Conservation (phyloP, 2,113 vertebrate genomes). For the Neodontobutis hainanensis region DNA sequence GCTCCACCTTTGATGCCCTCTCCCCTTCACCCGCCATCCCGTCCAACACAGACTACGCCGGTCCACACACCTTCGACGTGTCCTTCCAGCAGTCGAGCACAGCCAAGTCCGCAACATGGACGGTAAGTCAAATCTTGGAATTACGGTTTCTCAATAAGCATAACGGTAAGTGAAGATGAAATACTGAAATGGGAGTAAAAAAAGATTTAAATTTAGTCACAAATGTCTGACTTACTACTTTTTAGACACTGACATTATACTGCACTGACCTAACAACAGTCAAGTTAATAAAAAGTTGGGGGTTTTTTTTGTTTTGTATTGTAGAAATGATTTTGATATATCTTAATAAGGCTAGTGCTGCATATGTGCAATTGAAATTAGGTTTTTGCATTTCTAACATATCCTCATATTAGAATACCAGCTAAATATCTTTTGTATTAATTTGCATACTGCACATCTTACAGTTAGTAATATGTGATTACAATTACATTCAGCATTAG, state of each 20-base stretch:
- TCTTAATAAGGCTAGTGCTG: no score
- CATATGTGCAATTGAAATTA: not conserved
- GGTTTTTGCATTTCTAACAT: no score
- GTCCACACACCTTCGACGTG: constrained; percentile 96
- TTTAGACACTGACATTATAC: not conserved
- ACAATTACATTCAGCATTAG: no score
- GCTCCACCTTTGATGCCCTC: constrained; percentile 95
- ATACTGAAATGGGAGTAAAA: no score
- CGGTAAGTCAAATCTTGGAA: constrained; percentile 83
- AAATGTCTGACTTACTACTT: constrained; percentile 4
- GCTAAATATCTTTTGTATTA: no score
- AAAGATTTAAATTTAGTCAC: not conserved
- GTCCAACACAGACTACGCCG: constrained; percentile 98
- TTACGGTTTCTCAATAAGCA: not conserved
- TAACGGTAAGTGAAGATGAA: no score
- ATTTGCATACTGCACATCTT: no score
- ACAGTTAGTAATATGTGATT: no score
- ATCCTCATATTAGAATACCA: no score
- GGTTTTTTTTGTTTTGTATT: no score
- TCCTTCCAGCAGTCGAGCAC: constrained; percentile 99
- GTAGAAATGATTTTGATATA: no score
- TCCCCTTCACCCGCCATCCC: constrained; percentile 98
- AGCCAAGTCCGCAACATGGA: constrained; percentile 98
- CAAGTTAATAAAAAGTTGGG: not conserved
- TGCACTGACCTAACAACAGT: constrained; percentile 5